Base-by-base conservation (phyloP, 2,113 vertebrate species). In the Phalacrocorax aristotelis region DNA sequence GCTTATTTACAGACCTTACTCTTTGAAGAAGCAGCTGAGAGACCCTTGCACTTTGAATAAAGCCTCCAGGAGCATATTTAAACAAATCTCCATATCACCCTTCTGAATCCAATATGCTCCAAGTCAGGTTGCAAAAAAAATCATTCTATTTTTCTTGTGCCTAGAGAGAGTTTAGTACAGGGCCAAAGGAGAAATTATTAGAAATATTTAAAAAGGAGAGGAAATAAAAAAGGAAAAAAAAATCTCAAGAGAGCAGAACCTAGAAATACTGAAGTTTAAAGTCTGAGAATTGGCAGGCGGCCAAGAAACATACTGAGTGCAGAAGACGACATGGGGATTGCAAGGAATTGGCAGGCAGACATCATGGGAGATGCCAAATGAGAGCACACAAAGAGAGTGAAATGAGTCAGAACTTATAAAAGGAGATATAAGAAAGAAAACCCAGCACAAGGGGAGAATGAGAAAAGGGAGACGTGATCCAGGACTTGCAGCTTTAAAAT, bases 331-430 rank as follows among this genome's bases (percentile, higher is more conserved):
- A 87, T 29, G 71, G 87, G 91, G 96, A 87, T 44, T 81, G 92
- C 38, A 52, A 46, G 82, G 83, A 97, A 60, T 32, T 98, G 97
- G 97, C 97, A 97, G 93, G 49, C 92, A 95, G 72, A 95, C 82
- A 69, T 42, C 36, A 32, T 0, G 69, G 84, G 89, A 72, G 94
- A 62, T 97, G 97, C 95, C 95, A 97, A 92, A 82, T 40, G 40
- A 76, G 95, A 96, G 92, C 88, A 89, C 82, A 95, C 89, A 81
- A 76, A 90, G 93, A 76, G 84, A 79, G 42, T 80, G 90, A 83
- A 95, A 66, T 87, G 92, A 98, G 85, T 94, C 93, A 89, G 71
- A 83, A 60, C 92, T 85, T 57, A 71, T 40, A 49, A 91, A 96
- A 84, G 57, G 69, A 94, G 83, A 76, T 65, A n/a, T 8, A 89